Percentiles rank a stretch among this genome's conserved stretches.
Conservation (phyloP, 2,888 invertebrate species). For the Leptinotarsa peninsularis region DNA sequence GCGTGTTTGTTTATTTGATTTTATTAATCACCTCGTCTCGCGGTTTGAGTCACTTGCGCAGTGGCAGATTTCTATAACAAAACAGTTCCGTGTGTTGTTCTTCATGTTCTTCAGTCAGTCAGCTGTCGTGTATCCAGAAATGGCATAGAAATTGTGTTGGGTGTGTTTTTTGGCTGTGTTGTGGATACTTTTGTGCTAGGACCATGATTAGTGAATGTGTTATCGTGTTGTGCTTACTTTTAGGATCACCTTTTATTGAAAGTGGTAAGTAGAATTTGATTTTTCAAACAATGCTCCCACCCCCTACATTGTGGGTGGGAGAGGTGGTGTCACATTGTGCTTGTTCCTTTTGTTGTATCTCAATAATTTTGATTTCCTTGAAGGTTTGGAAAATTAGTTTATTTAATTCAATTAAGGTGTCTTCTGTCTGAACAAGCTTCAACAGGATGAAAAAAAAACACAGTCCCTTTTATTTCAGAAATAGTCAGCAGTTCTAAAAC, state of each 20-base stretch:
- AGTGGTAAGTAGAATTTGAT: constrained; percentile 71
- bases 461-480: too few species aligned
- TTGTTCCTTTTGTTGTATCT: constrained; percentile 16
- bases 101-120: constrained; percentile 37
- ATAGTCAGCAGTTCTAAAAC: too few species aligned
- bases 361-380: background rate
- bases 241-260: constrained; percentile 77
- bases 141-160: constrained; percentile 45
- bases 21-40: constrained; percentile 30
- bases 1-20: constrained; percentile 27
- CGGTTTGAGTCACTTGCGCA: constrained; percentile 29
- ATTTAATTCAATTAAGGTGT: background rate
- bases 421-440: background rate
- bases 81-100: constrained; percentile 32
- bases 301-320: constrained; percentile 36
- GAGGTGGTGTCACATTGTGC: constrained; percentile 27
- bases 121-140: constrained; percentile 39
- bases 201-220: constrained; percentile 57
- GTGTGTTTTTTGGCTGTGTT: constrained; percentile 46
- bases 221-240: constrained; percentile 76
- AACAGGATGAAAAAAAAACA: background rate
- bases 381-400: background rate
- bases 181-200: constrained; percentile 39
- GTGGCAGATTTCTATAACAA: constrained; percentile 22
- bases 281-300: constrained; percentile 36